phyloP scores from a whole-genome alignment of 2,797 vertebrate species.

The Sebastes elongatus region DNA sequence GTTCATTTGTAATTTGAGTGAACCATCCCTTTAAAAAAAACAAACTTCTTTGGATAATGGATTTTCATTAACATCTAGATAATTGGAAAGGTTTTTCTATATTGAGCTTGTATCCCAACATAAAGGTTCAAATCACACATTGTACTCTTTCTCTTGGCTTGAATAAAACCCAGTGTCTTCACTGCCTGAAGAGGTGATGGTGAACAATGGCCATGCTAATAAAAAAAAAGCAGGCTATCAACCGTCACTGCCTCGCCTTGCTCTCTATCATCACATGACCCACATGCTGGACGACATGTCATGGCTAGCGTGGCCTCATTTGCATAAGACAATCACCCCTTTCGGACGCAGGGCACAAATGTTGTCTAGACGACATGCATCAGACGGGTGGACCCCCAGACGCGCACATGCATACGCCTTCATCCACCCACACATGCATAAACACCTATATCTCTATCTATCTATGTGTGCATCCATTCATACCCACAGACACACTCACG shows the following conservation, averaged over 20 bases:
- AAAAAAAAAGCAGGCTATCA: conserved; percentile 72
- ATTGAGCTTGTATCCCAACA: conserved; percentile 9
- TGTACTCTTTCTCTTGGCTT: conserved; percentile 49
- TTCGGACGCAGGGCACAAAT: conserved; percentile 84
- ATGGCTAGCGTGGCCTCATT: conserved; percentile 83
- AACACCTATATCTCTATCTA: conserved; percentile 66
- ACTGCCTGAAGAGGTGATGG: conserved; percentile 59
- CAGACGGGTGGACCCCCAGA: conserved; percentile 80
- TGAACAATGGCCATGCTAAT: conserved; percentile 72
- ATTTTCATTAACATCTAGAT: conserved; percentile 8
- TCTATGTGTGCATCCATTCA: conserved; percentile 50
- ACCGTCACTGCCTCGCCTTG: conserved; percentile 59
- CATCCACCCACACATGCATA: conserved; percentile 52
- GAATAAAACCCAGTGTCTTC: conserved; percentile 53
- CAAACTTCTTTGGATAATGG: background rate
- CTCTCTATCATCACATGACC: conserved; percentile 70
- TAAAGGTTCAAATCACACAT: conserved; percentile 55
- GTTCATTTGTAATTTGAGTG: background rate
- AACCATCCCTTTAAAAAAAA: background rate
- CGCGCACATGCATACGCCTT: background rate
- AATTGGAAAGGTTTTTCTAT: conserved; percentile 17
- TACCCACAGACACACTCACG: conserved; percentile 42
- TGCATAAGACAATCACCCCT: conserved; percentile 91
- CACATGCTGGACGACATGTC: conserved; percentile 79
- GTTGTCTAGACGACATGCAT: conserved; percentile 94